Percentiles rank a stretch among this genome's conserved stretches.
Evolutionary conservation across 2,113 vertebrate species (phyloP).

Genomic region (Heteronetta atricapilla): DNA sequence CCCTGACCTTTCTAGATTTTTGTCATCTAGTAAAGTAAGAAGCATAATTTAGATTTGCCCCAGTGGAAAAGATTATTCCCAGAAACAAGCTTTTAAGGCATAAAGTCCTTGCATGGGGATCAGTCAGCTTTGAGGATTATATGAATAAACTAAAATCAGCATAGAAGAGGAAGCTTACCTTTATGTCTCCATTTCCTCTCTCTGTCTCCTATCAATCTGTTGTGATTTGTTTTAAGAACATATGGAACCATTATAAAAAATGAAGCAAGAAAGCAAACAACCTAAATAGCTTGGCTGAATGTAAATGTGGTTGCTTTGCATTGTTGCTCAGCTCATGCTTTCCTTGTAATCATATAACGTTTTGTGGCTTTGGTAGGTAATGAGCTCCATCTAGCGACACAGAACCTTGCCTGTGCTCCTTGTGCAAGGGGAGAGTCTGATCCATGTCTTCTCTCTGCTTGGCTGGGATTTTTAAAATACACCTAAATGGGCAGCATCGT

Average conservation of each 20-base stretch:
- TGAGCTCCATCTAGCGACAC: conserved; percentile 66
- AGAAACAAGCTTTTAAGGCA: background rate
- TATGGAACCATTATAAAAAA: background rate
- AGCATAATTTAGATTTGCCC: background rate
- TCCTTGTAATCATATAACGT: accelerated
- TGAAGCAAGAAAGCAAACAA: background rate
- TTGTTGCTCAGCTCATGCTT: background rate
- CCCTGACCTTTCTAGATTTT: background rate
- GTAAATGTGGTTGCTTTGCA: background rate
- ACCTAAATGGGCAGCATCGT: background rate
- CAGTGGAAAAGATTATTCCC: background rate
- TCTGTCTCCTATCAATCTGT: background rate
- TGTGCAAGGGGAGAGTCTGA: accelerated
- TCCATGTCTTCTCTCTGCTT: background rate
- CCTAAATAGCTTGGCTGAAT: background rate
- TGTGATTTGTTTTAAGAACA: background rate
- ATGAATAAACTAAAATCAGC: background rate
- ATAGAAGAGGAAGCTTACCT: background rate
- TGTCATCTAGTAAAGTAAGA: background rate
- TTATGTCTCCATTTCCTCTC: background rate
- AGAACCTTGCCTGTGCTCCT: accelerated
- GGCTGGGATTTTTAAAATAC: background rate
- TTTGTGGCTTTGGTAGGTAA: background rate
- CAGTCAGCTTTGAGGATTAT: background rate
- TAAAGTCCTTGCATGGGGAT: background rate